Percentiles rank a stretch among this genome's conserved stretches.
Evolutionary conservation across 1,140 invertebrate genomes (phyloP).

Genomic region (Scaptomyza graminum): DNA sequence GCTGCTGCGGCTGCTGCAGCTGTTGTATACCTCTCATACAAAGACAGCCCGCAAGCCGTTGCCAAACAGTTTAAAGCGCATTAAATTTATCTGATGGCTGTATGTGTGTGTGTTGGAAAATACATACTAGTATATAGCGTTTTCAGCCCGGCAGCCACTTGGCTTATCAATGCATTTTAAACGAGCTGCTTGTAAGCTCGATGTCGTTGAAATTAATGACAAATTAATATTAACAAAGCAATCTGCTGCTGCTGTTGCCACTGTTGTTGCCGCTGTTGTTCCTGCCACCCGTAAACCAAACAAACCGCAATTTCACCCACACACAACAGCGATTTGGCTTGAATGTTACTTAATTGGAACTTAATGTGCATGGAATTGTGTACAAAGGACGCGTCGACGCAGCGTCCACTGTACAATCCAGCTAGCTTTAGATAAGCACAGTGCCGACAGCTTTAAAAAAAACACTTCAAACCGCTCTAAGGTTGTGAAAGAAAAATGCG

Average conservation of each 20-base stretch:
- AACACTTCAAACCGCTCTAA: slow-evolving; percentile 60
- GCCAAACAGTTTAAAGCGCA: slow-evolving; percentile 79
- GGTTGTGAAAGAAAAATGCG: slow-evolving; percentile 65
- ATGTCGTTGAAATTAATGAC: slow-evolving; percentile 69
- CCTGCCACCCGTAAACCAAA: slow-evolving; percentile 21
- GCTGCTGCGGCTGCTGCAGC: not conserved
- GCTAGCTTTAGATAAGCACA: slow-evolving; percentile 58
- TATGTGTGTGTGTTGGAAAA: slow-evolving; percentile 34
- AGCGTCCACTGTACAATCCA: not conserved
- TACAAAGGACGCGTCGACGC: slow-evolving; percentile 44
- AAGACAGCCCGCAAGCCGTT: slow-evolving; percentile 47
- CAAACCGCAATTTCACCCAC: slow-evolving; percentile 44
- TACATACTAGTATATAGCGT: slow-evolving; percentile 8
- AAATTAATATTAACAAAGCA: slow-evolving; percentile 82
- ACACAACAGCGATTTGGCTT: slow-evolving; percentile 57
- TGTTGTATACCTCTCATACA: slow-evolving; percentile 11
- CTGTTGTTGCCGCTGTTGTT: not conserved
- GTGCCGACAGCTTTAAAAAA: slow-evolving; percentile 66
- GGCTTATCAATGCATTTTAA: slow-evolving; percentile 80
- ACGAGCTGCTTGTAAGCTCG: slow-evolving; percentile 69
- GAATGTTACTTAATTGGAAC: slow-evolving; percentile 79
- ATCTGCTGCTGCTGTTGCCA: slow-evolving; percentile 41
- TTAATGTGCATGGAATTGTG: slow-evolving; percentile 77
- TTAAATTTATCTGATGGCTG: slow-evolving; percentile 75
- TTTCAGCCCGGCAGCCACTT: slow-evolving; percentile 51